Percentiles rank a stretch among this genome's conserved stretches.
phyloP scores from a whole-genome alignment of 2,888 invertebrate genomes.

The Phrixothrix hirtus region DNA sequence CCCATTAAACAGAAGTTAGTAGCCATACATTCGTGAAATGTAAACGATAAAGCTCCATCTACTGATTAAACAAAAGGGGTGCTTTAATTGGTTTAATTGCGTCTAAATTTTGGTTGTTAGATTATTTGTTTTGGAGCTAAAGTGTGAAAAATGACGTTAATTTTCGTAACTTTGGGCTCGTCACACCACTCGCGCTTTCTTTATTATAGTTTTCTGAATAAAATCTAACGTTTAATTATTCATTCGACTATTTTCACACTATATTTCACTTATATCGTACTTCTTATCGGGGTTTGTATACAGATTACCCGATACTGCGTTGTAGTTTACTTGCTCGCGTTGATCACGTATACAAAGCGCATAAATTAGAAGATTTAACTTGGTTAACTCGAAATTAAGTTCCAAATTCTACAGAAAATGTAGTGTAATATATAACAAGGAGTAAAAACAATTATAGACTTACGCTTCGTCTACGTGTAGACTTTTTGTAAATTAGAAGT shows the following conservation, averaged over 20 bases:
- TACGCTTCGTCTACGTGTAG: conserved; percentile 16
- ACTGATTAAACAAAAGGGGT: conserved; percentile 17
- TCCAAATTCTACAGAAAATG: conserved; percentile 16
- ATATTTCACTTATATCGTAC: conserved; percentile 18
- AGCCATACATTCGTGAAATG: conserved; percentile 12
- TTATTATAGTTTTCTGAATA: neutral
- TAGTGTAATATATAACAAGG: conserved; percentile 10
- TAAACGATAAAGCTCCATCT: conserved; percentile 10
- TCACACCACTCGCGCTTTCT: too few relatives aligned
- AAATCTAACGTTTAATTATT: conserved; percentile 9
- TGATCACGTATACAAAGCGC: conserved; percentile 20
- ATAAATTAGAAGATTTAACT: conserved; percentile 23
- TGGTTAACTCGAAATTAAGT: conserved; percentile 24
- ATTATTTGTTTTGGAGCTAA: conserved; percentile 14
- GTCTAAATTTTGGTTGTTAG: conserved; percentile 14
- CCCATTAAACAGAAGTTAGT: too few relatives aligned
- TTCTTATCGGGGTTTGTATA: conserved; percentile 17
- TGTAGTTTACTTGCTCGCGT: conserved; percentile 16
- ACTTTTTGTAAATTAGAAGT: conserved; percentile 10
- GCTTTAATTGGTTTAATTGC: conserved; percentile 21
- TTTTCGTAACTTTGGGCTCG: conserved; percentile 1
- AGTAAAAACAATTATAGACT: conserved; percentile 18
- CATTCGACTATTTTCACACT: conserved; percentile 8
- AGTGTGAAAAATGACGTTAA: conserved; percentile 17
- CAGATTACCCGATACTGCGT: conserved; percentile 21